Evolutionary conservation across 2,113 vertebrate genomes (phyloP).

Genomic region (Leucoraja erinaceus): DNA sequence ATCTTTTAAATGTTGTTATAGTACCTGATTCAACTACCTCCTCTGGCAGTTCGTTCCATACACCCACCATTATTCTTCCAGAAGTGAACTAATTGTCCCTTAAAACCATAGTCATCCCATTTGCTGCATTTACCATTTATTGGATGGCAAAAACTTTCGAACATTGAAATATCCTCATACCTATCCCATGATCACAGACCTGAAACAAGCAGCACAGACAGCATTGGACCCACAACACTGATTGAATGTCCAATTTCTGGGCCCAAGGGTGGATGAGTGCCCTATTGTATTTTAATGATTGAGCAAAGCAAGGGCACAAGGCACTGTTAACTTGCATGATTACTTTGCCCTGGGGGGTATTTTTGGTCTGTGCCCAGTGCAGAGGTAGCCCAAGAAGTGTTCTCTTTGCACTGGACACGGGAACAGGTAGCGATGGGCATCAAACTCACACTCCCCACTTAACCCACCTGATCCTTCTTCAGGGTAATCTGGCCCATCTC

Average conservation of each 20-base stretch:
- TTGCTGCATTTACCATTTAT: background rate
- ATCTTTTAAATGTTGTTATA: no score
- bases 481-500: constrained; percentile 93
- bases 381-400: background rate
- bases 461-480: constrained; percentile 86
- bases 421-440: background rate
- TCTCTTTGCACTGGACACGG: background rate
- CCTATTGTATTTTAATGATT: background rate
- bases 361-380: no score
- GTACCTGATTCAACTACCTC: no score
- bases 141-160: background rate
- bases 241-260: no score
- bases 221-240: no score
- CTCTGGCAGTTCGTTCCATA: no score
- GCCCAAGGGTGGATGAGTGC: no score
- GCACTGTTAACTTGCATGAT: background rate
- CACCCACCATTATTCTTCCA: background rate
- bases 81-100: background rate
- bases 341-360: background rate
- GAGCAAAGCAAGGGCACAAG: background rate
- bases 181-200: background rate
- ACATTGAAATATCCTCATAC: background rate
- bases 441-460: no score
- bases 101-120: background rate
- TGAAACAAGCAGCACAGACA: no score